Evolutionary conservation across 2,888 invertebrate genomes (phyloP).

Genomic region (Hyposoter dolosus): DNA sequence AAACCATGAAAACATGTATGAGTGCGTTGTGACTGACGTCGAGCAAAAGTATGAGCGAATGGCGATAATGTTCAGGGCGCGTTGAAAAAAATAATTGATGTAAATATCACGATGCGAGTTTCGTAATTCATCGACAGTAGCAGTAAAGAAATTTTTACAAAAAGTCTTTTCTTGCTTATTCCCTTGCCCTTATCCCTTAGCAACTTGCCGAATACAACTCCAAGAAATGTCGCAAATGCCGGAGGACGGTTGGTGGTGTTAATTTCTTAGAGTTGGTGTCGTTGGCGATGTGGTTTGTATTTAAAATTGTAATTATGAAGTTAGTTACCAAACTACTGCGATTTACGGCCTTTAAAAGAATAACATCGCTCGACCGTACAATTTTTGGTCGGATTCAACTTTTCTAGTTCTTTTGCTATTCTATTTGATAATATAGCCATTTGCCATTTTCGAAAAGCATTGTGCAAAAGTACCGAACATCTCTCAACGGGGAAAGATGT

Average conservation of each 20-base stretch:
- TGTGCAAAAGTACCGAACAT: no score
- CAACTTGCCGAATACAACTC: background rate
- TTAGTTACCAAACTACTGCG: no score
- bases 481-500: no score
- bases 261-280: no score
- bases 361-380: no score
- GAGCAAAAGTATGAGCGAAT: slow-evolving; percentile 39
- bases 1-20: slow-evolving; percentile 32
- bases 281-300: no score
- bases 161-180: slow-evolving; percentile 33
- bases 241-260: background rate
- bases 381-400: no score
- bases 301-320: no score
- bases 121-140: slow-evolving; percentile 50
- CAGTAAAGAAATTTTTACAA: slow-evolving; percentile 67
- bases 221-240: background rate
- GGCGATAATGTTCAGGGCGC: background rate
- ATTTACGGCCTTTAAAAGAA: no score
- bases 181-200: background rate
- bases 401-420: no score
- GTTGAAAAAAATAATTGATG: slow-evolving; percentile 40
- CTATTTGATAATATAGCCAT: no score
- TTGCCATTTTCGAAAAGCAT: no score
- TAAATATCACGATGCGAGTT: slow-evolving; percentile 64
- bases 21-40: slow-evolving; percentile 31